These are phyloP conservation scores for Axea sp. DNA, from an alignment of 2,888 invertebrate genomes.

Conservation along the genomic window DNA sequence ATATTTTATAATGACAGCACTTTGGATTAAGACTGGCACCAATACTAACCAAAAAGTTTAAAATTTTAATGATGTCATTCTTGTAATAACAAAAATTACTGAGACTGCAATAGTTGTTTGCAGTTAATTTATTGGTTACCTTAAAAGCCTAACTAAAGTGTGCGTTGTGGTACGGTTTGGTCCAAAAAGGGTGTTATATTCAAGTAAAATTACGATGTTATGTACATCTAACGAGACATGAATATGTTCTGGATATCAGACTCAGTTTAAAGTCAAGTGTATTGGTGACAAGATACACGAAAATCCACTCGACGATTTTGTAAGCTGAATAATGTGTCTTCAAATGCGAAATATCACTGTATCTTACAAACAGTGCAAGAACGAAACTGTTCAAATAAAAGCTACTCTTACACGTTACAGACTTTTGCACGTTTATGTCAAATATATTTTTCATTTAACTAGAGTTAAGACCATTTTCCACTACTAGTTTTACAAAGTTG, in stretches of 20 bases:
- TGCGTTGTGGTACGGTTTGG: constrained; percentile 6
- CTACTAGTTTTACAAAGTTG: too few species aligned
- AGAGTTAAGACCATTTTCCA: too few species aligned
- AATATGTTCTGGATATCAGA: constrained; percentile 13
- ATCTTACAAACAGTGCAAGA: neutral
- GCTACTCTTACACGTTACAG: too few species aligned
- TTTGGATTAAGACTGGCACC: too few species aligned
- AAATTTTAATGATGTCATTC: too few species aligned
- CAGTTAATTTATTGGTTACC: constrained; percentile 27
- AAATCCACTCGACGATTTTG: constrained; percentile 48
- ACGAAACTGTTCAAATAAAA: constrained; percentile 15
- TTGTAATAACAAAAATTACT: too few species aligned
- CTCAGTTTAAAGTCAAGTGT: constrained; percentile 18
- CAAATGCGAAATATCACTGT: constrained; percentile 23
- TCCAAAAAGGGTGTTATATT: constrained; percentile 21
- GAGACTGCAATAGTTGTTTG: too few species aligned
- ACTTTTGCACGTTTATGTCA: too few species aligned
- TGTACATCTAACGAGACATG: constrained; percentile 17
- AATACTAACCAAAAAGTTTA: too few species aligned
- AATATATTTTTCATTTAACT: too few species aligned
- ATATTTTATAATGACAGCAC: too few species aligned
- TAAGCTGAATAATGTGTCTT: constrained; percentile 27
- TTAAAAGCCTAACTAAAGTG: constrained; percentile 14
- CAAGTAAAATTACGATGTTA: constrained; percentile 25
- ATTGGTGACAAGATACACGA: constrained; percentile 38